Conservation (phyloP, 2,797 vertebrate genomes). For the Chaunax sp. region DNA sequence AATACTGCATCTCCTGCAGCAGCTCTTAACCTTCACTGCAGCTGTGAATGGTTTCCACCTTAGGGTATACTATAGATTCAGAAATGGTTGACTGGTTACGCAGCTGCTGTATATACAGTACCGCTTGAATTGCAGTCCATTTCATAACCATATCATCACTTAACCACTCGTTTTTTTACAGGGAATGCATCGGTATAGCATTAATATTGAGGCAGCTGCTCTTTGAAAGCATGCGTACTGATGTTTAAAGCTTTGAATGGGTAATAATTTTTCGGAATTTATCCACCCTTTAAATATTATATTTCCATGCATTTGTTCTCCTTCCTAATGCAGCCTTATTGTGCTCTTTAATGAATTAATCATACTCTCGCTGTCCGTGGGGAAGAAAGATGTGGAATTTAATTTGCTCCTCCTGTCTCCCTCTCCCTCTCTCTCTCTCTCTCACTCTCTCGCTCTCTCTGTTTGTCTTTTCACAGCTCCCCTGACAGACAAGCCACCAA, state of each 20-base stretch:
- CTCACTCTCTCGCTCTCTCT: constrained; percentile 47
- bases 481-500: constrained; percentile 96
- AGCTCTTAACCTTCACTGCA: constrained; percentile 43
- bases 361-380: constrained; percentile 48
- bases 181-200: constrained; percentile 49
- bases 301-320: constrained; percentile 53
- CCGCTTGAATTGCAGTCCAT: constrained; percentile 36
- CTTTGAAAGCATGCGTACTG: constrained; percentile 54
- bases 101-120: constrained; percentile 37
- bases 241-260: constrained; percentile 52
- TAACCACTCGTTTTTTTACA: constrained; percentile 43
- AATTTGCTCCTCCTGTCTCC: constrained; percentile 42
- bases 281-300: constrained; percentile 57
- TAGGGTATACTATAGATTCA: constrained; percentile 29
- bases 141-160: constrained; percentile 50
- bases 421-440: constrained; percentile 49
- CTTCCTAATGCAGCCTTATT: constrained; percentile 54
- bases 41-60: constrained; percentile 33
- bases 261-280: constrained; percentile 43
- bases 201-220: constrained; percentile 63
- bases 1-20: constrained; percentile 30
- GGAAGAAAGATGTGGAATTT: constrained; percentile 51
- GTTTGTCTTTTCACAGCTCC: constrained; percentile 87
- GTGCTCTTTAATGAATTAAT: constrained; percentile 66
- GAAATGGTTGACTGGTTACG: constrained; percentile 34